A percentile compares a stretch with the other conserved stretches of the same genome.
Conservation (phyloP, 1,140 invertebrate genomes). For the Diorhabda carinulata region DNA sequence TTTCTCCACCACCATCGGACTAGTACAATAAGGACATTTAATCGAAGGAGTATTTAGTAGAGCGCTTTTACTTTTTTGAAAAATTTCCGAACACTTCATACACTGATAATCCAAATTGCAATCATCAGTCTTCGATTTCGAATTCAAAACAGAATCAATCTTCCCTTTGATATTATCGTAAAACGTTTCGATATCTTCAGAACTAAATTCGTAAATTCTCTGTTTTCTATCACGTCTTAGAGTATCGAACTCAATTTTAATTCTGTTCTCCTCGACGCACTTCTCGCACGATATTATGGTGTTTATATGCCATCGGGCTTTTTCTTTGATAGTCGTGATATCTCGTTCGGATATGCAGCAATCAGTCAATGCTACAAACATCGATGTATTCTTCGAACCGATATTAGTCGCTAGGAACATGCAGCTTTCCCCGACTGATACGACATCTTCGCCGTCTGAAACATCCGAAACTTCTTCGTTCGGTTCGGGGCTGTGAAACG, state of each 20-base stretch:
- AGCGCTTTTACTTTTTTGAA: conserved; percentile 51
- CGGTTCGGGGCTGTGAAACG: conserved; percentile 11
- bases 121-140: conserved; percentile 42
- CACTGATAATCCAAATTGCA: conserved; percentile 57
- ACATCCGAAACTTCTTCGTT: conserved; percentile 23
- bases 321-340: conserved; percentile 50
- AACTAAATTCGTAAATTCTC: conserved; percentile 56
- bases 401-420: conserved; percentile 48
- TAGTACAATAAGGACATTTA: conserved; percentile 58
- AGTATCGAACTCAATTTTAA: conserved; percentile 61
- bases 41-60: conserved; percentile 32
- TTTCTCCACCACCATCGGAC: conserved; percentile 54
- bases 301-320: conserved; percentile 55
- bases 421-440: conserved; percentile 42
- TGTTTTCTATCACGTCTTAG: conserved; percentile 54
- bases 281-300: conserved; percentile 55
- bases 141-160: conserved; percentile 50
- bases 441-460: conserved; percentile 24
- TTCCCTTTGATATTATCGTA: conserved; percentile 37
- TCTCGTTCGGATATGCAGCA: conserved; percentile 52
- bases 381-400: conserved; percentile 31
- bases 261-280: conserved; percentile 46
- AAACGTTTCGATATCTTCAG: conserved; percentile 54
- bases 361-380: conserved; percentile 34
- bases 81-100: conserved; percentile 59